Conservation (phyloP, 2,888 invertebrate genomes). For the Zaprionus lineosus region DNA sequence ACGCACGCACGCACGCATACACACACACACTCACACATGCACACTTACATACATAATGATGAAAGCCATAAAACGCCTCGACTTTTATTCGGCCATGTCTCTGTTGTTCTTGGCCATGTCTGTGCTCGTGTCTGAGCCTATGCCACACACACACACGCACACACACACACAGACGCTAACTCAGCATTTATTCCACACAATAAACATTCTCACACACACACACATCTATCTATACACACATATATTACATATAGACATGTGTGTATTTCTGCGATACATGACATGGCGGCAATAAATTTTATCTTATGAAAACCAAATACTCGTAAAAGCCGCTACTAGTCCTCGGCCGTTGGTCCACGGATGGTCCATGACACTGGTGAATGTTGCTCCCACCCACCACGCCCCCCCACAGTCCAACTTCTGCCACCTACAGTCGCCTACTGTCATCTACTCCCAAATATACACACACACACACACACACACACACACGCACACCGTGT, state of each 20-base stretch:
- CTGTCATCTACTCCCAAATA: too few relatives aligned
- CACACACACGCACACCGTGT: too few relatives aligned
- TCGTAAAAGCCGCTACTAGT: conserved; percentile 41
- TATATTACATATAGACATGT: conserved; percentile 29
- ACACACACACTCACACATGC: not conserved
- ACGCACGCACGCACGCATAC: conserved; percentile 3
- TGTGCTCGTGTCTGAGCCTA: conserved; percentile 38
- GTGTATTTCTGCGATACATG: conserved; percentile 46
- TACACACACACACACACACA: too few relatives aligned
- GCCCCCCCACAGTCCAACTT: too few relatives aligned
- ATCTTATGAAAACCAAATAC: conserved; percentile 71
- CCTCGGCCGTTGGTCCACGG: not conserved
- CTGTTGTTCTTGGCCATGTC: conserved; percentile 25
- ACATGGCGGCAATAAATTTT: conserved; percentile 73
- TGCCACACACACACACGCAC: conserved; percentile 5
- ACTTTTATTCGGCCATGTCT: conserved; percentile 33
- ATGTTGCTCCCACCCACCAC: too few relatives aligned
- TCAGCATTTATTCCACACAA: conserved; percentile 17
- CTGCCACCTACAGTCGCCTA: too few relatives aligned
- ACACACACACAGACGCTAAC: conserved; percentile 1
- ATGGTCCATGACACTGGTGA: not conserved
- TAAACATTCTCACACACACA: conserved; percentile 7
- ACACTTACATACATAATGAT: too few relatives aligned
- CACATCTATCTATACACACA: not conserved
- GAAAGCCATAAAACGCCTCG: conserved; percentile 43